These are phyloP conservation scores for Stichodactyla mertensii DNA, from an alignment of 64 coral and sea anemone genomes.

Conservation along the genomic window DNA sequence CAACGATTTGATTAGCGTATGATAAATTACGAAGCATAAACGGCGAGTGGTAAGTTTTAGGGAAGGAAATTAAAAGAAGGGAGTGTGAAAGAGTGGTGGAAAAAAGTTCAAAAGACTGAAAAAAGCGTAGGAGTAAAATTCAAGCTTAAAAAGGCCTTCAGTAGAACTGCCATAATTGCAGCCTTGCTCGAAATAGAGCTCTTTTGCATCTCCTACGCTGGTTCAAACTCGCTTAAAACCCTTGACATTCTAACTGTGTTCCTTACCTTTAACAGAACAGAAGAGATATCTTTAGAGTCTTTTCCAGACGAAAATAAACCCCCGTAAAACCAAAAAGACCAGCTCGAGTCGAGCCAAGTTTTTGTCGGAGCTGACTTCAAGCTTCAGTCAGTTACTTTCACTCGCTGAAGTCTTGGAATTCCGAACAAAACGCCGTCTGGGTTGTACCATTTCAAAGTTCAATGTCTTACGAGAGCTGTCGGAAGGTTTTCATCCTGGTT, in stretches of 20 bases:
- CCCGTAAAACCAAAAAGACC: background rate
- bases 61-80: background rate
- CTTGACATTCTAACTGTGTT: background rate
- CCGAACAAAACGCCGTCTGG: background rate
- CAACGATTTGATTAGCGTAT: too few species aligned
- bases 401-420: background rate
- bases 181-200: background rate
- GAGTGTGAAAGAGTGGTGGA: background rate
- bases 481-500: conserved; percentile 1
- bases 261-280: conserved; percentile 2
- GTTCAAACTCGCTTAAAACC: background rate
- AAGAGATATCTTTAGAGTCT: conserved; percentile 6
- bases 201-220: background rate
- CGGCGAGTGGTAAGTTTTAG: background rate
- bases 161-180: background rate
- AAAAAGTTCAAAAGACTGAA: background rate
- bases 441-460: conserved; percentile 11
- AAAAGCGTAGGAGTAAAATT: background rate
- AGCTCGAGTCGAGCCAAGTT: background rate
- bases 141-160: background rate
- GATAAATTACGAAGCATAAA: background rate
- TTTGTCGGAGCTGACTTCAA: conserved; percentile 8
- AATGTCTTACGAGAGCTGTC: background rate
- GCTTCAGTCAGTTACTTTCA: background rate
- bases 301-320: background rate